Percentiles rank a stretch among this genome's conserved stretches.
These are phyloP conservation scores for Macaca mulatta DNA, from an alignment of 2,113 vertebrate species.

Conservation along the genomic window DNA sequence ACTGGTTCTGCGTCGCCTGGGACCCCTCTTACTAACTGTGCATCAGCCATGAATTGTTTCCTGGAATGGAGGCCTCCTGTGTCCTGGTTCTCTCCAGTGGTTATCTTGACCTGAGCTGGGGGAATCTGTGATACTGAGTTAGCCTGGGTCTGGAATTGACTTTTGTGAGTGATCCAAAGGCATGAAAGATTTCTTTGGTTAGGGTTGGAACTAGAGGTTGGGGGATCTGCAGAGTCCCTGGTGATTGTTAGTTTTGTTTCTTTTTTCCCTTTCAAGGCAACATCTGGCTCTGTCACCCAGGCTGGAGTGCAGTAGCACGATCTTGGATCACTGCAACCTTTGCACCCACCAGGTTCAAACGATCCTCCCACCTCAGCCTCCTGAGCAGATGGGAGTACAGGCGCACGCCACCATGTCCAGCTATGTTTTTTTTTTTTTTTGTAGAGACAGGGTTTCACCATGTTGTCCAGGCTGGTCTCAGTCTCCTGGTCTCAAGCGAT, in stretches of 20 bases:
- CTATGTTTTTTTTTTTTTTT: too few species aligned
- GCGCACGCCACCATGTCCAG: too few species aligned
- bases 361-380: too few species aligned
- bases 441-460: too few species aligned
- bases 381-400: too few species aligned
- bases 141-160: not conserved
- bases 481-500: too few species aligned
- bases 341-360: too few species aligned
- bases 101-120: not conserved
- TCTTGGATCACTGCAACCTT: too few species aligned
- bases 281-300: too few species aligned
- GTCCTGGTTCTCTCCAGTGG: not conserved
- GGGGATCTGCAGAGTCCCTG: not conserved
- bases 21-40: not conserved
- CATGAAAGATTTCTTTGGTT: not conserved
- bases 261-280: too few species aligned
- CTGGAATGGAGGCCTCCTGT: not conserved
- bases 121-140: not conserved
- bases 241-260: not conserved
- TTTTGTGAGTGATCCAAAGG: not conserved
- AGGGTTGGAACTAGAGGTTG: not conserved
- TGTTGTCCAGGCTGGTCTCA: too few species aligned
- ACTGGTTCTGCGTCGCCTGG: not conserved
- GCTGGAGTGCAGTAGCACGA: too few species aligned
- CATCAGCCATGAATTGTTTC: not conserved